Evolutionary conservation across 2,113 vertebrate genomes (phyloP).

Genomic region (Hoplias malabaricus): DNA sequence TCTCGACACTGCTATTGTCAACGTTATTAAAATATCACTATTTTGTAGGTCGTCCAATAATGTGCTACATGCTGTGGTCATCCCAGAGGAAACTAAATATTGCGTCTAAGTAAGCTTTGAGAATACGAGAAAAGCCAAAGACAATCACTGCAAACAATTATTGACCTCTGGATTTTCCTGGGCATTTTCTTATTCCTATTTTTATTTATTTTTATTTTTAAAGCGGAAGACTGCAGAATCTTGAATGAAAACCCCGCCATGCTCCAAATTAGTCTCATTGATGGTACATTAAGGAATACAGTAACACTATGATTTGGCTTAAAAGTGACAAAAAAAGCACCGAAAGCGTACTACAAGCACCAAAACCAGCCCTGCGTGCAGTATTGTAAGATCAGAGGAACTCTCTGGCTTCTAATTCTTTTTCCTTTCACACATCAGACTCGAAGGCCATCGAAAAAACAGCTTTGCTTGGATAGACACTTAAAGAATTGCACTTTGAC

Average conservation of each 20-base stretch:
- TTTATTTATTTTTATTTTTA: slow-evolving; percentile 5
- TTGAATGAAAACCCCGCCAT: background rate
- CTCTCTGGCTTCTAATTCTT: background rate
- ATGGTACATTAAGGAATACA: slow-evolving; percentile 31
- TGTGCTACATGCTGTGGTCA: slow-evolving; percentile 70
- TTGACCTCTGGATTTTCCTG: background rate
- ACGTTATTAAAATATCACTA: slow-evolving; percentile 22
- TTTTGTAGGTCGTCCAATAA: slow-evolving; percentile 36
- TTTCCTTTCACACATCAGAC: background rate
- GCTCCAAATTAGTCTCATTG: slow-evolving; percentile 6
- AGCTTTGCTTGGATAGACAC: background rate
- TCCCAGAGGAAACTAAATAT: slow-evolving; percentile 67
- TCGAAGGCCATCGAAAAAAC: background rate
- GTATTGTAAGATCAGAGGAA: background rate
- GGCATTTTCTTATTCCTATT: no score
- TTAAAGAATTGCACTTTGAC: background rate
- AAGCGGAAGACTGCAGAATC: slow-evolving; percentile 40
- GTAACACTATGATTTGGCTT: slow-evolving; percentile 44
- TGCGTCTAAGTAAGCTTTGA: slow-evolving; percentile 60
- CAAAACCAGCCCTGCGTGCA: slow-evolving; percentile 7
- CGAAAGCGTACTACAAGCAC: slow-evolving; percentile 29
- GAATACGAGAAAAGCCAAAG: slow-evolving; percentile 15
- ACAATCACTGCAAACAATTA: slow-evolving; percentile 12
- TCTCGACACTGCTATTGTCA: slow-evolving; percentile 28
- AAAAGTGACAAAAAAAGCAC: slow-evolving; percentile 42